phyloP scores from a whole-genome alignment of 2,113 vertebrate species.

The Rhinichthys klamathensis region DNA sequence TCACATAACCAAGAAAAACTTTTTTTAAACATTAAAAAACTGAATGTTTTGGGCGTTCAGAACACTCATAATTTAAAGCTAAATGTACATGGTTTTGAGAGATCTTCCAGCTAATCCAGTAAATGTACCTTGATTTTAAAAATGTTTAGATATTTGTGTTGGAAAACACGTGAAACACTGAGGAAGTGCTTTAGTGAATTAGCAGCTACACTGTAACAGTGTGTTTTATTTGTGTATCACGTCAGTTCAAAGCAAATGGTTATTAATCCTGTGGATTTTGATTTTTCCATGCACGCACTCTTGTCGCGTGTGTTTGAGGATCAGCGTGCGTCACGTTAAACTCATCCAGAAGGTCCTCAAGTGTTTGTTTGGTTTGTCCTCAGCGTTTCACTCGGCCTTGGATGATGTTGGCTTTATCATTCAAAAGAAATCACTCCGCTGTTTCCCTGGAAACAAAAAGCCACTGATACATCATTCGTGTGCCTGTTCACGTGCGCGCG shows the following conservation, averaged over 20 bases:
- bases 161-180: no score
- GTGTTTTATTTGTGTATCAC: not conserved
- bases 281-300: not conserved
- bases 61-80: no score
- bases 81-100: no score
- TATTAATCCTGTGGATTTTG: not conserved
- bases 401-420: constrained; percentile 47
- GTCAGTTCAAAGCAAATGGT: not conserved
- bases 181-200: no score
- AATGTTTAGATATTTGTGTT: fast-evolving
- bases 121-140: no score
- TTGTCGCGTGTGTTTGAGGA: not conserved
- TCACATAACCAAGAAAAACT: no score
- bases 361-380: constrained; percentile 50
- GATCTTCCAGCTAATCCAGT: no score
- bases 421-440: constrained; percentile 46
- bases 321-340: not conserved
- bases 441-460: constrained; percentile 60
- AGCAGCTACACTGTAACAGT: no score
- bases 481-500: constrained; percentile 12
- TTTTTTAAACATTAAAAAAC: no score
- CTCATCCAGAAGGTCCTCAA: constrained; percentile 8
- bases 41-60: no score
- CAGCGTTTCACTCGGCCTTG: constrained; percentile 15
- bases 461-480: constrained; percentile 8